These are phyloP conservation scores for Corydoras maculifer DNA, from an alignment of 2,113 vertebrate species.

Conservation along the genomic window DNA sequence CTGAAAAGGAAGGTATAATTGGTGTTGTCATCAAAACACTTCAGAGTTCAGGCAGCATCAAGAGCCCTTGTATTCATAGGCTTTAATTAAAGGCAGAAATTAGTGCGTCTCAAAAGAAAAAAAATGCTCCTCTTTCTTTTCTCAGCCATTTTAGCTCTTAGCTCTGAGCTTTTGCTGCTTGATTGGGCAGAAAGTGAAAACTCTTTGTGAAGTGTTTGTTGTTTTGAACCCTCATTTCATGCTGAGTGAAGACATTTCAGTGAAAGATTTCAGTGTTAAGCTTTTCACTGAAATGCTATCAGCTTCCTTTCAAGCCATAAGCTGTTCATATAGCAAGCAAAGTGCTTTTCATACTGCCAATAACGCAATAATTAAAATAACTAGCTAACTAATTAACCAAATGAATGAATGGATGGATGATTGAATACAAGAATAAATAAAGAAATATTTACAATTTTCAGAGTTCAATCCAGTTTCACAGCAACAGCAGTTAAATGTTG, in stretches of 20 bases:
- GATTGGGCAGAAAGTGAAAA: constrained; percentile 21
- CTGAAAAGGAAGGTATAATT: constrained; percentile 38
- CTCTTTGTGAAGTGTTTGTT: constrained; percentile 26
- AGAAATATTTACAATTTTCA: too few relatives aligned
- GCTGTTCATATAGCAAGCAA: too few relatives aligned
- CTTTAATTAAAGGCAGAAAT: constrained; percentile 45
- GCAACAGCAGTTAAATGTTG: too few relatives aligned
- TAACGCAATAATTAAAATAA: too few relatives aligned
- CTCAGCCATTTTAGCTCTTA: constrained; percentile 9
- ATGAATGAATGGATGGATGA: too few relatives aligned
- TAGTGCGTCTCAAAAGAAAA: constrained; percentile 10
- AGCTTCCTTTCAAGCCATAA: too few relatives aligned
- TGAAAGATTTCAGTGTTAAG: constrained; percentile 21
- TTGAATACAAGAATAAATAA: too few relatives aligned
- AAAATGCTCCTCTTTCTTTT: constrained; percentile 6
- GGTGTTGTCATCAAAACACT: constrained; percentile 48
- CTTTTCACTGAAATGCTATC: too few relatives aligned
- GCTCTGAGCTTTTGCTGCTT: constrained; percentile 11
- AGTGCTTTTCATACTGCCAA: too few relatives aligned
- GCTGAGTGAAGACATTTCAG: constrained; percentile 27
- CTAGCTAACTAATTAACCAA: too few relatives aligned
- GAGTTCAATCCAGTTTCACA: too few relatives aligned
- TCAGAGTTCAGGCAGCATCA: constrained; percentile 37
- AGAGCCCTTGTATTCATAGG: constrained; percentile 24
- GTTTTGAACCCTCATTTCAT: constrained; percentile 24